These are phyloP conservation scores for Muscicapa striata DNA, from an alignment of 2,797 vertebrate genomes.

Conservation along the genomic window DNA sequence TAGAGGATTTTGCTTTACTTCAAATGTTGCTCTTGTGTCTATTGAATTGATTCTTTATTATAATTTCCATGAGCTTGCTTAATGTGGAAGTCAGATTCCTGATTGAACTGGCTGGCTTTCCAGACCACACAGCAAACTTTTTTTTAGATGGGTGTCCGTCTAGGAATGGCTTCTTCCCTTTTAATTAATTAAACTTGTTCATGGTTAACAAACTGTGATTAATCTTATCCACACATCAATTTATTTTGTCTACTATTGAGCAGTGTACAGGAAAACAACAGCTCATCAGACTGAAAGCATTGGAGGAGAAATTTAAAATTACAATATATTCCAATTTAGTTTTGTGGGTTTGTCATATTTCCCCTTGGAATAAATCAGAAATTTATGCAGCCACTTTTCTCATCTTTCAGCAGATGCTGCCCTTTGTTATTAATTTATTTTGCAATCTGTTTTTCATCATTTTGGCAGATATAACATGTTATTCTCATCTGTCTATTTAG, in stretches of 20 bases:
- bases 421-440: slow-evolving; percentile 55
- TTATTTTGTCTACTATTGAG: background rate
- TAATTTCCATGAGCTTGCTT: background rate
- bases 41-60: background rate
- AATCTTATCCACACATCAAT: background rate
- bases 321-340: background rate
- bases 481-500: slow-evolving; percentile 21
- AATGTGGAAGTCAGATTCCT: background rate
- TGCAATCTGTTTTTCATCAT: slow-evolving; percentile 36
- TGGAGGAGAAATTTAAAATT: background rate
- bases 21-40: background rate
- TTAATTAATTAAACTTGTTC: background rate
- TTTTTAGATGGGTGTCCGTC: background rate
- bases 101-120: background rate
- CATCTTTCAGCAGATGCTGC: slow-evolving; percentile 7
- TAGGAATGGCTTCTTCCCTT: background rate
- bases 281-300: background rate
- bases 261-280: background rate
- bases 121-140: background rate
- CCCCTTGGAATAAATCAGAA: slow-evolving; percentile 32
- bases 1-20: background rate
- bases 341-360: slow-evolving; percentile 8
- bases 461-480: background rate
- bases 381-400: background rate
- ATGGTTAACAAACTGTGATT: background rate